phyloP scores from a whole-genome alignment of 2,888 invertebrate genomes.

The Leucophenga montana region DNA sequence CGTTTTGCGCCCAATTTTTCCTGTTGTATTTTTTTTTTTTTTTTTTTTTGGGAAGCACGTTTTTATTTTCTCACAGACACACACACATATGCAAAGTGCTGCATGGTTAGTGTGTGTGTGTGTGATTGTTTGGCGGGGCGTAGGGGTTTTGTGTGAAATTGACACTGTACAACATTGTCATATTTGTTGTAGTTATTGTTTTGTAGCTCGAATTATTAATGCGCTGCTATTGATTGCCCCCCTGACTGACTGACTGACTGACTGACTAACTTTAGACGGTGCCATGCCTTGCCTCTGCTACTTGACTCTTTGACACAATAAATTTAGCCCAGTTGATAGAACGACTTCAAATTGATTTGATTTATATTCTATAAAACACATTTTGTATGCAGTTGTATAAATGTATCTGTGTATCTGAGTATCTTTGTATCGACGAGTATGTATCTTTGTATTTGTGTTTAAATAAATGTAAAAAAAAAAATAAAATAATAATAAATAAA shows the following conservation, averaged over 20 bases:
- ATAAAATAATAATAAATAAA: conserved; percentile 20
- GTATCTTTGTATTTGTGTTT: not conserved
- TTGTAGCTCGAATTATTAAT: conserved; percentile 19
- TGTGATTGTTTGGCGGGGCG: too few relatives aligned
- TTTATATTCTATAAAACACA: not conserved
- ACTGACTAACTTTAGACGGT: too few relatives aligned
- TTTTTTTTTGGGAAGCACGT: too few relatives aligned
- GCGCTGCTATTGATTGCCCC: conserved; percentile 11
- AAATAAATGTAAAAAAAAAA: not conserved
- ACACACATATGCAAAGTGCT: too few relatives aligned
- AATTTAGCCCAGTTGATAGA: not conserved
- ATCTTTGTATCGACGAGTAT: too few relatives aligned
- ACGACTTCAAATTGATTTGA: too few relatives aligned
- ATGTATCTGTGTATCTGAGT: not conserved
- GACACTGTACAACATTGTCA: not conserved
- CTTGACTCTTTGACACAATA: too few relatives aligned
- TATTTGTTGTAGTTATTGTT: not conserved
- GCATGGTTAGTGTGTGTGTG: too few relatives aligned
- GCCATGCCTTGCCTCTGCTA: too few relatives aligned
- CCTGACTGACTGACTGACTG: too few relatives aligned
- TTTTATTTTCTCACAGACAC: too few relatives aligned
- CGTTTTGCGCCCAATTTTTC: not conserved
- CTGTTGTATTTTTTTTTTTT: not conserved
- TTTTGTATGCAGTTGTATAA: conserved; percentile 24
- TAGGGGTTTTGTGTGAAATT: not conserved